These are phyloP conservation scores for Gandaritis pyraliata DNA, from an alignment of 2,888 invertebrate species.

Conservation along the genomic window DNA sequence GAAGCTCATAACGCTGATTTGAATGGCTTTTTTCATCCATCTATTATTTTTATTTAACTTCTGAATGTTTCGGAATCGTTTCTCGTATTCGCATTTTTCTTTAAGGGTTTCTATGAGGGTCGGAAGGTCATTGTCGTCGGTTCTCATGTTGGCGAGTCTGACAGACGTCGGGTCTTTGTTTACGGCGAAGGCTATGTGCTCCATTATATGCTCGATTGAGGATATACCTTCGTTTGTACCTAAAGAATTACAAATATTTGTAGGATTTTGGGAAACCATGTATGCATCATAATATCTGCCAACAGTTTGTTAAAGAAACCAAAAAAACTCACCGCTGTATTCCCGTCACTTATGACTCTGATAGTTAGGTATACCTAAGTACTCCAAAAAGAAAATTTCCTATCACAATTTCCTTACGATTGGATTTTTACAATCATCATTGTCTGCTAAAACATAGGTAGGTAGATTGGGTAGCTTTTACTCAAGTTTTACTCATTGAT, in stretches of 20 bases:
- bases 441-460: no score
- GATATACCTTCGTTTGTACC: conserved; percentile 85
- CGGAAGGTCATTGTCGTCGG: conserved; percentile 70
- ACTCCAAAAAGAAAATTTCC: no score
- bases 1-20: conserved; percentile 87
- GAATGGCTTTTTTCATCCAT: conserved; percentile 90
- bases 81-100: conserved; percentile 80
- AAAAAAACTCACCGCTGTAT: no score
- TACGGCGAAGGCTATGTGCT: conserved; percentile 85
- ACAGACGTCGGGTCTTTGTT: conserved; percentile 85
- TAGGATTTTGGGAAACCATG: no score
- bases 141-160: conserved; percentile 82
- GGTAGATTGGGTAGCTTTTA: no score
- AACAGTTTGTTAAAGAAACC: no score
- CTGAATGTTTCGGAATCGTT: conserved; percentile 75
- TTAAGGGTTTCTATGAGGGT: conserved; percentile 83
- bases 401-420: no score
- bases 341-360: no score
- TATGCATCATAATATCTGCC: no score
- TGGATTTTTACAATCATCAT: no score
- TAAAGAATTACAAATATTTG: conserved; percentile 39
- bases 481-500: no score
- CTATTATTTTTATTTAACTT: conserved; percentile 87
- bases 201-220: conserved; percentile 87
- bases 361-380: no score